These are phyloP conservation scores for Cheilosia variabilis DNA, from an alignment of 2,888 invertebrate genomes.

Conservation along the genomic window DNA sequence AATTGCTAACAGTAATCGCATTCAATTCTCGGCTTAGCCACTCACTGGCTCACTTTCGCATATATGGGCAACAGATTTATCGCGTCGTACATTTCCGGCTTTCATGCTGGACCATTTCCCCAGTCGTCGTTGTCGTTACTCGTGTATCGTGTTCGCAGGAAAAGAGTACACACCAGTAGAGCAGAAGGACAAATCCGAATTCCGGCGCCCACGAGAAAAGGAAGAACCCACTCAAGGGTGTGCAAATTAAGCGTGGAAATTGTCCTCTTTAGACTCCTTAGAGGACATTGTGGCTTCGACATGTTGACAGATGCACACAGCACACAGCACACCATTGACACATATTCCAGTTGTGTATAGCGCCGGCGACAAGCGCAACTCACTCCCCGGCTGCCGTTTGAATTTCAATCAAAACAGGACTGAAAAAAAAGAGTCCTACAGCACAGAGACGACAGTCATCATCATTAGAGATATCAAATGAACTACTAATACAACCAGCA, in stretches of 20 bases:
- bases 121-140: constrained; percentile 24
- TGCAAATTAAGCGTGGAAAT: constrained; percentile 48
- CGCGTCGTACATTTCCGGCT: constrained; percentile 63
- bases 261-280: constrained; percentile 35
- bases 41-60: constrained; percentile 28
- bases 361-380: neutral
- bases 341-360: constrained; percentile 26
- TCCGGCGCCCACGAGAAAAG: constrained; percentile 8
- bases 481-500: constrained; percentile 40
- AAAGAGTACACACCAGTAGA: neutral
- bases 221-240: constrained; percentile 25
- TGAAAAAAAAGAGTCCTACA: constrained; percentile 14
- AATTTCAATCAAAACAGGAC: constrained; percentile 68
- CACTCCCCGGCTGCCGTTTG: constrained; percentile 41
- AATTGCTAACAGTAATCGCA: constrained; percentile 16
- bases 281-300: constrained; percentile 55
- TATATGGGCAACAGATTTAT: constrained; percentile 49
- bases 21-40: constrained; percentile 34
- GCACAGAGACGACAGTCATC: constrained; percentile 56
- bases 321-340: constrained; percentile 50
- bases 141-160: neutral
- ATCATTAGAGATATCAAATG: constrained; percentile 72
- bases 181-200: constrained; percentile 22
- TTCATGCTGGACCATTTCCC: constrained; percentile 19
- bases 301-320: constrained; percentile 58